Percentiles rank a stretch among this genome's conserved stretches.
phyloP scores from a whole-genome alignment of 2,797 vertebrate genomes.

The Sebastes cheni region DNA sequence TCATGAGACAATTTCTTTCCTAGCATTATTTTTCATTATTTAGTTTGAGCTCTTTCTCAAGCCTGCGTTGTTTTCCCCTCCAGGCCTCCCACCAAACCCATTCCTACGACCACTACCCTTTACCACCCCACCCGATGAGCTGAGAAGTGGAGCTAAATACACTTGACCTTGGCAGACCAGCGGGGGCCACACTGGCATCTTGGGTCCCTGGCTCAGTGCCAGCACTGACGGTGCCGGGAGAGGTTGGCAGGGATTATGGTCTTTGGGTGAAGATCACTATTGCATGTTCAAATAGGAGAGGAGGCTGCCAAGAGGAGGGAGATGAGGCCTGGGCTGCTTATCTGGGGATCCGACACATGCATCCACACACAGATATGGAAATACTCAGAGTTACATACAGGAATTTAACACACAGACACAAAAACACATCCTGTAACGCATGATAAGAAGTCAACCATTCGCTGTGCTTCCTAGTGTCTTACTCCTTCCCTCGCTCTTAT shows the following conservation, averaged over 20 bases:
- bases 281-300: slow-evolving; percentile 59
- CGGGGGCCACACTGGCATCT: slow-evolving; percentile 41
- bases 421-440: background rate
- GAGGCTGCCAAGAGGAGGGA: slow-evolving; percentile 62
- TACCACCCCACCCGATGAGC: slow-evolving; percentile 18
- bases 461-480: background rate
- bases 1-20: slow-evolving; percentile 13
- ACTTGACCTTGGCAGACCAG: slow-evolving; percentile 71
- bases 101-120: background rate
- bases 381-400: background rate
- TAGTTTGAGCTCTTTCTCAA: background rate
- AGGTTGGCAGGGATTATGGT: slow-evolving; percentile 68
- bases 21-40: background rate
- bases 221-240: slow-evolving; percentile 52
- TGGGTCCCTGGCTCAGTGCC: slow-evolving; percentile 53
- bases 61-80: slow-evolving; percentile 13
- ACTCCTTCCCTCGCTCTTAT: background rate
- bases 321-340: slow-evolving; percentile 38
- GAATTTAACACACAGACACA: background rate
- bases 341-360: slow-evolving; percentile 2
- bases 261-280: slow-evolving; percentile 72
- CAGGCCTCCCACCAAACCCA: slow-evolving; percentile 10
- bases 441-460: background rate
- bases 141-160: slow-evolving; percentile 68
- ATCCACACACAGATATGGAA: slow-evolving; percentile 5